Evolutionary conservation across 2,888 invertebrate genomes (phyloP).

Genomic region (Dyspetes luteomarginatus): DNA sequence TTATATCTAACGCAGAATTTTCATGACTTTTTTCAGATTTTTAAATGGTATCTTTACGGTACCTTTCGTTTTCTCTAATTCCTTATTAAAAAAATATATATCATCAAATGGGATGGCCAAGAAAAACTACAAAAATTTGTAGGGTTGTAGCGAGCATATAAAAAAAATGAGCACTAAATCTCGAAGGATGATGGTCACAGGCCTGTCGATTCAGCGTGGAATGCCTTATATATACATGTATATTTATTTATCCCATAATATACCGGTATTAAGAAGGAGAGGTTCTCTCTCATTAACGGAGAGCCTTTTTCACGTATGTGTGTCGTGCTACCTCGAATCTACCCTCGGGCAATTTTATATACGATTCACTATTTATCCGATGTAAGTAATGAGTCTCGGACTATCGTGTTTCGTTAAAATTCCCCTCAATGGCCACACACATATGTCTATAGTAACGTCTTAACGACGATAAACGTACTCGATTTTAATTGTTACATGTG

Average conservation of each 20-base stretch:
- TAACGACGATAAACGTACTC: constrained; percentile 1
- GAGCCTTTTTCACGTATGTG: constrained; percentile 5
- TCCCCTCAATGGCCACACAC: constrained; percentile 21
- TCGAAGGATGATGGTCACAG: too few species aligned
- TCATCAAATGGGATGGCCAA: too few species aligned
- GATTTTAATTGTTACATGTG: constrained; percentile 48
- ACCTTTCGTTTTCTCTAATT: too few species aligned
- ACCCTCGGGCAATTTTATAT: constrained; percentile 46
- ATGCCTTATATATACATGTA: not conserved
- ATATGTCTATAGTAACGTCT: constrained; percentile 3
- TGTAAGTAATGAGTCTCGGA: constrained; percentile 43
- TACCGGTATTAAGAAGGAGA: constrained; percentile 34
- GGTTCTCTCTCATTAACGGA: constrained; percentile 49
- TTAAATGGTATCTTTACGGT: too few species aligned
- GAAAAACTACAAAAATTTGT: too few species aligned
- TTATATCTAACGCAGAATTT: too few species aligned
- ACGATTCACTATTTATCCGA: constrained; percentile 53
- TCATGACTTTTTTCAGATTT: too few species aligned
- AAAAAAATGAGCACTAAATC: too few species aligned
- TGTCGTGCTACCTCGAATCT: constrained; percentile 34
- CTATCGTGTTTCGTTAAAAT: constrained; percentile 48
- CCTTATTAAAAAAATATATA: too few species aligned
- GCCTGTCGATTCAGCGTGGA: too few species aligned
- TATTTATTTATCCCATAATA: not conserved
- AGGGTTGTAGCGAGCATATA: too few species aligned